Evolutionary conservation across 2,113 vertebrate species (phyloP).

Genomic region (Artemisiospiza belli): DNA sequence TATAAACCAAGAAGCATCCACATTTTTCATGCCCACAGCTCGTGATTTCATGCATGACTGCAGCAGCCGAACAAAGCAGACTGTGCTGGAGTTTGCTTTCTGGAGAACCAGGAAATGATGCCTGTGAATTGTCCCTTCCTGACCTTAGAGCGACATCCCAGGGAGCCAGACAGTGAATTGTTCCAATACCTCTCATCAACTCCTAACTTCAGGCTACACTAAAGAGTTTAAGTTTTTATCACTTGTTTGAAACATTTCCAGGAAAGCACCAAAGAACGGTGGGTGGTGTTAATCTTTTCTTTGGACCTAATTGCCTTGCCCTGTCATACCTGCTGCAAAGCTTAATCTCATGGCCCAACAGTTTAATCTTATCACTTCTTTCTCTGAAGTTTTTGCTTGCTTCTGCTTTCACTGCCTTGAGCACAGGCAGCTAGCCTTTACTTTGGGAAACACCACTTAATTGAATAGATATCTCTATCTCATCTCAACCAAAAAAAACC

Average conservation of each 20-base stretch:
- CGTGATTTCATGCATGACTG: background rate
- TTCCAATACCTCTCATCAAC: background rate
- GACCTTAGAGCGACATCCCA: background rate
- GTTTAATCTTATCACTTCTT: background rate
- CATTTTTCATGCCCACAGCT: background rate
- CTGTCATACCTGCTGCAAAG: background rate
- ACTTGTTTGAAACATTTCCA: background rate
- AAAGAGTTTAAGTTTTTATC: background rate
- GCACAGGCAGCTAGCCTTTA: background rate
- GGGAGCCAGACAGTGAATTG: background rate
- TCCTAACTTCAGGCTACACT: background rate
- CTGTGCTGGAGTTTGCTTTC: background rate
- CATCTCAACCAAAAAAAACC: background rate
- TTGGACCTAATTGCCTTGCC: background rate
- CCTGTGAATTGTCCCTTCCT: background rate
- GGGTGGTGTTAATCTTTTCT: background rate
- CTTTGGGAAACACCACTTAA: background rate
- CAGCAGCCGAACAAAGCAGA: fast-evolving
- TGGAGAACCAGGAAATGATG: background rate
- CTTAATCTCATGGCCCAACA: background rate
- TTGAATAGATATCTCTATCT: background rate
- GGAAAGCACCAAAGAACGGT: background rate
- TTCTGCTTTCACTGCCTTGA: background rate
- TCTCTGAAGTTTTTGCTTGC: background rate
- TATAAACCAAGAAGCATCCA: background rate